These are phyloP conservation scores for Apostichopus californicus DNA, from an alignment of 35 echinoderm and acorn worm genomes.

Conservation along the genomic window DNA sequence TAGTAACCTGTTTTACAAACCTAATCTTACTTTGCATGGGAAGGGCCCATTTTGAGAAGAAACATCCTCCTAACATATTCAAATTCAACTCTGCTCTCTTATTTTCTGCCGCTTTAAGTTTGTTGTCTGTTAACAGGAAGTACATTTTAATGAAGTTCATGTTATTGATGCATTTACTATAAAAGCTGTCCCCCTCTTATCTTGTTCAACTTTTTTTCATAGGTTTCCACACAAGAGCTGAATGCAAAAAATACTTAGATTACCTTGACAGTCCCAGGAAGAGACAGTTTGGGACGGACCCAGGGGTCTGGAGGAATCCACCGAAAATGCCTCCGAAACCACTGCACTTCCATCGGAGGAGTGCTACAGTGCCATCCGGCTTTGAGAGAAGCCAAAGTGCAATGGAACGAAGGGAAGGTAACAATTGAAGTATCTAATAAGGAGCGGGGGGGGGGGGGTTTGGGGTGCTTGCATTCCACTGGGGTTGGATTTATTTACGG, in stretches of 20 bases:
- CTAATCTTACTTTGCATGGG: too few relatives aligned
- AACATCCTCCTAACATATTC: too few relatives aligned
- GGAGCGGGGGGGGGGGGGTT: too few relatives aligned
- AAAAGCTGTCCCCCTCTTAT: neutral
- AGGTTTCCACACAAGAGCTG: slow-evolving; percentile 84
- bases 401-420: neutral
- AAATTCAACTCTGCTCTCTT: too few relatives aligned
- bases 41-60: too few relatives aligned
- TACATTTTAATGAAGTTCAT: too few relatives aligned
- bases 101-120: too few relatives aligned
- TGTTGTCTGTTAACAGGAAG: too few relatives aligned
- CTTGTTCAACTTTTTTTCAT: neutral
- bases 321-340: slow-evolving; percentile 75
- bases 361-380: slow-evolving; percentile 36
- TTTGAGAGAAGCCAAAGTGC: slow-evolving; percentile 45
- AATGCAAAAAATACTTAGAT: slow-evolving; percentile 75
- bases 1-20: too few relatives aligned
- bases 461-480: too few relatives aligned
- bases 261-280: slow-evolving; percentile 72
- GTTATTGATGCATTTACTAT: too few relatives aligned
- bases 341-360: slow-evolving; percentile 58
- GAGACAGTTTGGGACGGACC: slow-evolving; percentile 77
- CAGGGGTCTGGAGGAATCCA: slow-evolving; percentile 85
- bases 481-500: too few relatives aligned
- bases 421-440: neutral